Base-by-base conservation (phyloP, 2,888 invertebrate genomes). In the Zonitis immaculata region DNA sequence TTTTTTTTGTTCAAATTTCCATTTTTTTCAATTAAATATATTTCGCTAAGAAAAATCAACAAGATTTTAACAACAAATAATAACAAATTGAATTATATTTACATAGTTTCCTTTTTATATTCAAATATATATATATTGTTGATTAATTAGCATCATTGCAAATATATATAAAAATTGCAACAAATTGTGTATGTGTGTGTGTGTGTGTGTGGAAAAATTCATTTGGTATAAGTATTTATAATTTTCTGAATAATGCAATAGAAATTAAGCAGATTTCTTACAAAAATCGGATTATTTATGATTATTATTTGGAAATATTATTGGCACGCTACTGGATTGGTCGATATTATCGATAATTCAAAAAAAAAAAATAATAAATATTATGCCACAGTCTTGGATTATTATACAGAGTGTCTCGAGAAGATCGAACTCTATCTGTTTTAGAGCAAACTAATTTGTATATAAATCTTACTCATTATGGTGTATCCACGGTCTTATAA, bases 301-400 rank as follows among this genome's bases (percentile, higher is more conserved):
- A 14, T 2, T 39, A 30, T 27, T 32, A 46, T 42, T 27, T 16
- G 44, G 42, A 45, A 56, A 47, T 39, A 30, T n/a, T n/a, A n/a
- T 58, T 58, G 58, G 58, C 58, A 58, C 58, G 52, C 58, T 58
- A 58, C 58, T 51, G 51, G 53, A 48, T 56, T 58, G 58, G 55
- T 58, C 55, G 27, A 22, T 30, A 26, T 30, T 20, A 25, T 51
- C 20, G 27, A 35, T 47, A 30, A 43, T 26, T 50, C 5, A 4
- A 22, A 3, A 3, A 22, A 22, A 4, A 22, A 22, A 4, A 22
- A 22, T 22, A 22, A 16, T 3, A 35, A 35, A 12, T n/a, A 8
- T 44, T 9, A 26, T 35, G 18, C 9, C 11, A 52, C 52, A 48
- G 52, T 52, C 47, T 45, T 45, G 16, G 18, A 16, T 45, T 22